Evolutionary conservation across 2,888 invertebrate genomes (phyloP), one percentile per base, ranked within the genome.

Genomic region (Noctua comes): DNA sequence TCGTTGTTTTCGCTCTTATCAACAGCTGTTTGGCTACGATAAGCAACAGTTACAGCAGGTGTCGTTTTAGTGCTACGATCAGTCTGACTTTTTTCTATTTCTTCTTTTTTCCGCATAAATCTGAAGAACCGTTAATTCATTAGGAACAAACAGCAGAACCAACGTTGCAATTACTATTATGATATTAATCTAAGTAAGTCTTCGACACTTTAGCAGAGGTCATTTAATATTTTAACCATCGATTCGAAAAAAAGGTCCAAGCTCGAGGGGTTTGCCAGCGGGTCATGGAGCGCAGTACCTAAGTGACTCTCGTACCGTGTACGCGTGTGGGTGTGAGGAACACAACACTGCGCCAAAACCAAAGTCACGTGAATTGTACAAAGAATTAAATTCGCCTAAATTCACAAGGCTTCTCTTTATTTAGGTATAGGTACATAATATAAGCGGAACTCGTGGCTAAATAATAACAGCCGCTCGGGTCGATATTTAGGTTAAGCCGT

Each of bases 91-190:
- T 87, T 92, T 84, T 91, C 90, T n/a, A 95, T 93, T 43, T 95
- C 95, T 86, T 93, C 93, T 80, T 94, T 95, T 75, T 92, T 94
- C 21, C 92, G 91, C 77, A 93, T 89, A 83, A 95, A 95, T 80
- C 95, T 95, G 72, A 68, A 62, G 16, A 64, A 73, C 27, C 21
- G 57, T 59, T 27, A 54, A 64, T 57, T 1, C 10, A 31, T 11
- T 27, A 43, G 36, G 18, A 51, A 1, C 66, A 66, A 4, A 13
- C 69, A 69, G 46, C 18, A 48, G 8, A 66, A 31, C 21, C 13
- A n/a, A 24, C 54, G 24, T 21, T n/a, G 11, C 24, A 54, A 54
- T 24, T 10, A 59, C 27, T 59, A 16, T 27, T 6, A 5, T 57
- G 31, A 31, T 31, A 31, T 5, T n/a, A 36, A 57, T 6, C n/a